A percentile compares a stretch with the other conserved stretches of the same genome.
Evolutionary conservation across 2,888 invertebrate genomes (phyloP).

Genomic region (Eurois occulta): DNA sequence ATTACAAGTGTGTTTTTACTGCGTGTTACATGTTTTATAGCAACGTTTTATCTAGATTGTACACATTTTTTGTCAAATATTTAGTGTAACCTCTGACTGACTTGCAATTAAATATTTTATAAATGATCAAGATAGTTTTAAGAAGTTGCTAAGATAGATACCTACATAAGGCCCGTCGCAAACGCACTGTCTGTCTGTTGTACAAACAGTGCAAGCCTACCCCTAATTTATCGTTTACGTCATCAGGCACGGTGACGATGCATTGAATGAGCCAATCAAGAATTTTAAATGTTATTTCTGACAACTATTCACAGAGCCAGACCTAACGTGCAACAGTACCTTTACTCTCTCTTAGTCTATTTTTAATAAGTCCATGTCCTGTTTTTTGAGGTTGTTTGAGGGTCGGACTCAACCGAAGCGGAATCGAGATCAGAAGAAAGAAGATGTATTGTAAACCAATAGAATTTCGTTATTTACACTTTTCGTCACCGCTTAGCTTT

Average conservation of each 20-base stretch:
- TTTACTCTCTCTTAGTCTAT: too few species aligned
- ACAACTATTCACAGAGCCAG: not conserved
- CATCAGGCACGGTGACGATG: not conserved
- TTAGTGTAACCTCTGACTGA: not conserved
- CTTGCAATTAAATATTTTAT: constrained; percentile 5
- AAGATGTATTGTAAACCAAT: too few species aligned
- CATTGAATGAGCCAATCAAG: not conserved
- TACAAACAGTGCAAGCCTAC: not conserved
- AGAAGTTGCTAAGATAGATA: not conserved
- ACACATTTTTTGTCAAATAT: not conserved
- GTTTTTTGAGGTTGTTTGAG: too few species aligned
- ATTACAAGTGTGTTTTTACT: constrained; percentile 9
- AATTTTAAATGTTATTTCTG: not conserved
- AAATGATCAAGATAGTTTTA: not conserved
- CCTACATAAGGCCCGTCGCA: not conserved
- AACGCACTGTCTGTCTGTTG: not conserved
- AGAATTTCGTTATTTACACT: too few species aligned
- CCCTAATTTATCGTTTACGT: not conserved
- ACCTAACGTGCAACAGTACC: not conserved
- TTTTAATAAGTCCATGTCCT: too few species aligned
- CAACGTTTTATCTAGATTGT: not conserved
- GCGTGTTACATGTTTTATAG: not conserved
- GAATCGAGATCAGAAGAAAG: too few species aligned
- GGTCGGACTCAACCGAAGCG: too few species aligned
- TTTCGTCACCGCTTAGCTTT: too few species aligned